Base-by-base conservation (phyloP, 2,113 vertebrate species). In the Prinia subflava region DNA sequence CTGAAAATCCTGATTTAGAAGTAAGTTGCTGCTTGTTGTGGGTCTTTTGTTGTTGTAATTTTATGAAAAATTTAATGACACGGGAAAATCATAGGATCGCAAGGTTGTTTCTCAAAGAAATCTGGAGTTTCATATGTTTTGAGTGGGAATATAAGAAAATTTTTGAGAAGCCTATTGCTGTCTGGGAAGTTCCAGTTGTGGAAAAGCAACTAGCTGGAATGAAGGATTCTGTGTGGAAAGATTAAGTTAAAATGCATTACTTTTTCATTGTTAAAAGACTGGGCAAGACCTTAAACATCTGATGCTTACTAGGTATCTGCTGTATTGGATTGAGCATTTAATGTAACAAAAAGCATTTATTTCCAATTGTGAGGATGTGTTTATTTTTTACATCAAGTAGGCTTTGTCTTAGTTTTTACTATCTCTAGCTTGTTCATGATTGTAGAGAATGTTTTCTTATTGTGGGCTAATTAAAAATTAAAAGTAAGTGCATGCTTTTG, bases 1-100 rank as follows among this genome's bases (percentile, higher is more conserved):
- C 99, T 2, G 99, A 99, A 97, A 98, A 97, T 93, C 99, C 99
- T 33, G 30, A 95, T 41, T 83, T 99, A 31, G 98, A 99, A 98
- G 99, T 99, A 96, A 97, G 97, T 74, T 75, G 44, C 35, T 94
- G 59, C 14, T 74, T 81, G 37, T 27, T 62, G 41, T 65, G 31
- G 13, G 13, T 10, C 3, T 81, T 63, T 33, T 1, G 1, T 44
- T 37, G 11, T 31, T 83, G 16, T 7, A 55, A 19, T 12, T 81
- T 85, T 76, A 18, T 63, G 31, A 70, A 27, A n/a, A 4, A 21
- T 86, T 76, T 57, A 56, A 23, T 46, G 13, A 18, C 67, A 75
- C 42, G 68, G 21, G 63, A 35, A 62, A 55, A 65, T 16, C 73
- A 68, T 17, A 56, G 41, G 21, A 67, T 44, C 74, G 20, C 12